Evolutionary conservation across 1,140 invertebrate genomes (phyloP).

Genomic region (Panulirus ornatus): DNA sequence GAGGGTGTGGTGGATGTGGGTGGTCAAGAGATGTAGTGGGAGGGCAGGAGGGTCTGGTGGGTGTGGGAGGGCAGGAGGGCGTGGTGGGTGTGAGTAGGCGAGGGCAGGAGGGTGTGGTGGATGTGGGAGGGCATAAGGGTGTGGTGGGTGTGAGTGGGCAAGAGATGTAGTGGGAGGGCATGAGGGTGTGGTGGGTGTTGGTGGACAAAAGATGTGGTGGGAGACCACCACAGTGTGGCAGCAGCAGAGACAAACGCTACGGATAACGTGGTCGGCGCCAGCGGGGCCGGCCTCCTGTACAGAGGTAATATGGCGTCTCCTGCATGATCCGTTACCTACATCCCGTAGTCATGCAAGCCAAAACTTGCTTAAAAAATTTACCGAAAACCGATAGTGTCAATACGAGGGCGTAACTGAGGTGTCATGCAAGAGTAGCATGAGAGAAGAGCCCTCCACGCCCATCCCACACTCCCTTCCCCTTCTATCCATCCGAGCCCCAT

Average conservation of each 20-base stretch:
- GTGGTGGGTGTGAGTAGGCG: too few relatives aligned
- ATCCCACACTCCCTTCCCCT: neutral
- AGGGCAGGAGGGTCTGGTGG: neutral
- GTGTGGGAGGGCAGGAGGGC: neutral
- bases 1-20: too few relatives aligned
- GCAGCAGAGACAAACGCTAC: neutral
- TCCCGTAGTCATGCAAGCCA: slow-evolving; percentile 33
- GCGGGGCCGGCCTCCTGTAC: neutral
- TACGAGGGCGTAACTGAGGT: slow-evolving; percentile 10
- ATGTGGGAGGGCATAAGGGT: neutral
- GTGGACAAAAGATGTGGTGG: neutral
- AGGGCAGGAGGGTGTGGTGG: too few relatives aligned
- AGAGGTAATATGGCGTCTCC: too few relatives aligned
- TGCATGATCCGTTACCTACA: slow-evolving; percentile 17
- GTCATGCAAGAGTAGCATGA: slow-evolving; percentile 40
- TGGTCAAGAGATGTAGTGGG: neutral
- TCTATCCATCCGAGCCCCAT: neutral
- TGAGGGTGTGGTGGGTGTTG: neutral
- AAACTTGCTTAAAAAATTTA: slow-evolving; percentile 58
- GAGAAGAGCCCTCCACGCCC: too few relatives aligned
- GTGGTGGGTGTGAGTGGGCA: neutral
- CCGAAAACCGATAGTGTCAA: slow-evolving; percentile 57
- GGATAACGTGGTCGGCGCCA: neutral
- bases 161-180: neutral
- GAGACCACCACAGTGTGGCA: neutral